A percentile compares a stretch with the other conserved stretches of the same genome.
These are phyloP conservation scores for Pseudochromis fuscus DNA, from an alignment of 2,797 vertebrate genomes.

Conservation along the genomic window DNA sequence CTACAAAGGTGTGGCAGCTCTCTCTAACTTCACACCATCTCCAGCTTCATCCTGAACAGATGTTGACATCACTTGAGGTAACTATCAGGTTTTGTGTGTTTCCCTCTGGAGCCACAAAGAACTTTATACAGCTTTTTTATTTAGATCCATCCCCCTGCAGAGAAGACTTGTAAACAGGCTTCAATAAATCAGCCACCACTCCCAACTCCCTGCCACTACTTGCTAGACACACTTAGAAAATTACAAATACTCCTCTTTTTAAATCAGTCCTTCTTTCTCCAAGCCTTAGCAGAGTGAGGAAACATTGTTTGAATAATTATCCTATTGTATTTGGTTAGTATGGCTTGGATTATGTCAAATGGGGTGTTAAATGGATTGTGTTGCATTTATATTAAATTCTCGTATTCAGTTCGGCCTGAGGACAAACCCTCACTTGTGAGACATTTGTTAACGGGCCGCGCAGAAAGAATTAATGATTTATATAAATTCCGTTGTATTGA, in stretches of 20 bases:
- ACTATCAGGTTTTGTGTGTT: no score
- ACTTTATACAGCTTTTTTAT: neutral
- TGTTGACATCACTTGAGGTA: neutral
- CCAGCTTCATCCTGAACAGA: neutral
- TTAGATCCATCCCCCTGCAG: neutral
- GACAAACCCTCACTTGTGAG: no score
- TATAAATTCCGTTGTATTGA: no score
- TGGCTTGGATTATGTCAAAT: neutral
- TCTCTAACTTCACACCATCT: no score
- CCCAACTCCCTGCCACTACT: neutral
- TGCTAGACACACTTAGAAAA: no score
- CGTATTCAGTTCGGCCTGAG: no score
- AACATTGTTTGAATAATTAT: neutral
- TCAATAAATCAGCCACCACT: no score
- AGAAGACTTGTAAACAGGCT: no score
- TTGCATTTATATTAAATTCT: neutral
- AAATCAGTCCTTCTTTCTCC: neutral
- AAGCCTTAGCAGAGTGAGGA: neutral
- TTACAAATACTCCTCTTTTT: neutral
- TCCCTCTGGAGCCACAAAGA: neutral
- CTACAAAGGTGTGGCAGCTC: no score
- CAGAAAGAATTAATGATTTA: no score
- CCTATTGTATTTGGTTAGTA: neutral
- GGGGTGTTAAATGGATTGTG: neutral
- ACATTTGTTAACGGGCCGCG: no score